Percentiles rank a stretch among this genome's conserved stretches.
These are phyloP conservation scores for Pseudochromis fuscus DNA, from an alignment of 2,797 vertebrate species.

Conservation along the genomic window DNA sequence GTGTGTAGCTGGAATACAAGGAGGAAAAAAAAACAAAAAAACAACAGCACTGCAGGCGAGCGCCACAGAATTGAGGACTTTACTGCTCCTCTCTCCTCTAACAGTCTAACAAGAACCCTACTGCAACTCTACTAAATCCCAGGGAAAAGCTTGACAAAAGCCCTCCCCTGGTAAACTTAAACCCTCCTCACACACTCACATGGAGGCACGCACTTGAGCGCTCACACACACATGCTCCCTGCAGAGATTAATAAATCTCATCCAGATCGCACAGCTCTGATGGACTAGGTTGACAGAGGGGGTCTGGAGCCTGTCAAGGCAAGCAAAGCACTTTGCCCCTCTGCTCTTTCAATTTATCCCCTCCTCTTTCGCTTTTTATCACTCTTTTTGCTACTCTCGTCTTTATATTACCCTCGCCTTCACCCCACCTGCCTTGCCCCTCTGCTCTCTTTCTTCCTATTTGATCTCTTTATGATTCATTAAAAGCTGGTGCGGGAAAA, in stretches of 20 bases:
- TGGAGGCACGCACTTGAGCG: constrained; percentile 17
- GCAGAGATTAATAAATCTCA: constrained; percentile 71
- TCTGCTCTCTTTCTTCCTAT: constrained; percentile 31
- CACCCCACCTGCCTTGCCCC: neutral
- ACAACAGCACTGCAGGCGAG: constrained; percentile 17
- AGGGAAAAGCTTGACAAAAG: constrained; percentile 61
- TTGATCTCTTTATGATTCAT: constrained; percentile 63
- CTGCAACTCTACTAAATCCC: constrained; percentile 56
- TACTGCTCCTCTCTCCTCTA: constrained; percentile 16
- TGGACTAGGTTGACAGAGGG: constrained; percentile 63
- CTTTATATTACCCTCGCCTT: constrained; percentile 8
- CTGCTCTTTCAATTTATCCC: constrained; percentile 37
- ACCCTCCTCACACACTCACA: constrained; percentile 21
- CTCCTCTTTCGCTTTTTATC: constrained; percentile 40
- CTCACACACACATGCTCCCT: constrained; percentile 30
- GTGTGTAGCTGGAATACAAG: neutral
- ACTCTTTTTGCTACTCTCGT: constrained; percentile 18
- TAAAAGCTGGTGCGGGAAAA: constrained; percentile 32
- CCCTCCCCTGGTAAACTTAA: constrained; percentile 57
- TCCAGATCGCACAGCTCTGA: constrained; percentile 62
- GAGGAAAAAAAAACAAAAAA: neutral
- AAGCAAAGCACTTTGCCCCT: constrained; percentile 38
- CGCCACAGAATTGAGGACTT: constrained; percentile 15
- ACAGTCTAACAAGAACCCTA: constrained; percentile 54
- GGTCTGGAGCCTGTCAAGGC: constrained; percentile 52